Conservation (phyloP, 2,797 vertebrate species). For the Zenarchopterus dispar region DNA sequence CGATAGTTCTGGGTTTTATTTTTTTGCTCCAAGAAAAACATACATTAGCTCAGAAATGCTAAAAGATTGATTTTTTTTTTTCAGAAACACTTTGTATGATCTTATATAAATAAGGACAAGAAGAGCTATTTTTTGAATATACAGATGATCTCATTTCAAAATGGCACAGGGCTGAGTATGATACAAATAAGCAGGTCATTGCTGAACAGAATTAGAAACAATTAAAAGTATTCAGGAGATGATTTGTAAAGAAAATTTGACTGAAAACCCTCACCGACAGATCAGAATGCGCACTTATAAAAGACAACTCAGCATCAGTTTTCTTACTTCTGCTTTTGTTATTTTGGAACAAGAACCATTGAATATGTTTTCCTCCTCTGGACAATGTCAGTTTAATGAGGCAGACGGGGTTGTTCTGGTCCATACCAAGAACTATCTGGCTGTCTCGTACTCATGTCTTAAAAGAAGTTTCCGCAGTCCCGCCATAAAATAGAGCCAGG, state of each 20-base stretch:
- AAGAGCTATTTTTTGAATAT: conserved; percentile 21
- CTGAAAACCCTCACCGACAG: background rate
- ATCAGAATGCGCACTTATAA: conserved; percentile 13
- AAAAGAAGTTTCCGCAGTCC: conserved; percentile 55
- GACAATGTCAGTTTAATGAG: conserved; percentile 70
- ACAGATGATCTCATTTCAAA: conserved; percentile 3
- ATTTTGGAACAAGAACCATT: conserved; percentile 45
- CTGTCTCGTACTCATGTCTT: conserved; percentile 59
- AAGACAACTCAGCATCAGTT: conserved; percentile 13
- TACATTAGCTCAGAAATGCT: conserved; percentile 29
- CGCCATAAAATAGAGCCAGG: conserved; percentile 68
- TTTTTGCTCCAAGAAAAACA: conserved; percentile 47
- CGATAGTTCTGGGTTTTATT: conserved; percentile 33
- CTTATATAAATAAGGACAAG: conserved; percentile 38
- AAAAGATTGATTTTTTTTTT: conserved; percentile 48
- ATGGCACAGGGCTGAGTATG: background rate
- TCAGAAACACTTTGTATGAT: conserved; percentile 32
- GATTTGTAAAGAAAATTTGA: background rate
- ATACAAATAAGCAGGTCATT: conserved; percentile 21
- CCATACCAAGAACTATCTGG: conserved; percentile 71
- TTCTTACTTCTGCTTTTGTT: conserved; percentile 39
- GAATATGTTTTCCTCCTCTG: conserved; percentile 62
- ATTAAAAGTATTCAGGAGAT: background rate
- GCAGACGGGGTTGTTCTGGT: conserved; percentile 59
- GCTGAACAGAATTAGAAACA: conserved; percentile 5